Evolutionary conservation across 2,797 vertebrate genomes (phyloP).

Genomic region (Gadopsis marmoratus): DNA sequence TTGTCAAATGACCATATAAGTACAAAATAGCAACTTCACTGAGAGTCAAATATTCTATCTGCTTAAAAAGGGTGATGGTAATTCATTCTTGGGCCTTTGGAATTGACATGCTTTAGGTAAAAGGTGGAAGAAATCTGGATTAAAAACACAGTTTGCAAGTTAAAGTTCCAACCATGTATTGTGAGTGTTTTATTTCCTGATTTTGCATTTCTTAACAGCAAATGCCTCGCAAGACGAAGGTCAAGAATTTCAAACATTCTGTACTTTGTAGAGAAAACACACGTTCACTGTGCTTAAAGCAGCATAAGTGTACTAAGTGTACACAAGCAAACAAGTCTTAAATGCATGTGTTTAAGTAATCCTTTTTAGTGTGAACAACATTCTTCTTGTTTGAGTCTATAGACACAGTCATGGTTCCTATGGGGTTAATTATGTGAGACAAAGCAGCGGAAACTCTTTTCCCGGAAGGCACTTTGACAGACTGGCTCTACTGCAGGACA

Average conservation of each 20-base stretch:
- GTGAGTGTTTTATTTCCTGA: background rate
- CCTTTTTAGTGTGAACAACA: background rate
- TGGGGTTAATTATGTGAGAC: conserved; percentile 44
- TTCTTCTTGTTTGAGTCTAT: conserved; percentile 4
- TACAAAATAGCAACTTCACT: background rate
- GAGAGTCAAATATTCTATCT: background rate
- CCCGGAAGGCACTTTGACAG: conserved; percentile 29
- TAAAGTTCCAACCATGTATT: background rate
- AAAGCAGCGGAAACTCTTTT: conserved; percentile 24
- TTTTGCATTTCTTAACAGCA: background rate
- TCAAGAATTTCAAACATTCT: background rate
- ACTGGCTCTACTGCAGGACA: conserved; percentile 15
- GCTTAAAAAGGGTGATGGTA: background rate
- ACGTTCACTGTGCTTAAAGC: background rate
- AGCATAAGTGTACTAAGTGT: background rate
- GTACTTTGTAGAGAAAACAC: background rate
- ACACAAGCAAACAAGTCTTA: background rate
- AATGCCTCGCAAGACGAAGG: background rate
- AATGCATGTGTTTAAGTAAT: background rate
- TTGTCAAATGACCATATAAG: background rate
- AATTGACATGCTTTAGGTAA: background rate
- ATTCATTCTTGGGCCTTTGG: background rate
- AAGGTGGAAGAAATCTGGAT: background rate
- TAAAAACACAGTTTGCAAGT: background rate
- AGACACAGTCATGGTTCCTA: conserved; percentile 16